Base-by-base conservation (phyloP, 2,888 invertebrate species). In the Apodemia duryi region DNA sequence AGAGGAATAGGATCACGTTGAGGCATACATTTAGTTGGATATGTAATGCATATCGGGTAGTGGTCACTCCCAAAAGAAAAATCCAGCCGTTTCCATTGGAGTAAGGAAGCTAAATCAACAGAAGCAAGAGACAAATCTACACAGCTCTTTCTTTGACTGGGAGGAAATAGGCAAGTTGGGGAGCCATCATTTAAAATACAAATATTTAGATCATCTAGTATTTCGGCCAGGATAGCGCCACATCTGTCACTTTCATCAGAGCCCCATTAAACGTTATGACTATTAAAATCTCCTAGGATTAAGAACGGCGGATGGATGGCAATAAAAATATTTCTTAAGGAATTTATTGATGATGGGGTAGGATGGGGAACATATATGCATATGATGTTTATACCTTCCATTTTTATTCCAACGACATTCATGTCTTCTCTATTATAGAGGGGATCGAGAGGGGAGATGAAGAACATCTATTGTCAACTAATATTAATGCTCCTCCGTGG, bases 231-330 rank as follows among this genome's bases (percentile, higher is more conserved):
- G 35, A 35, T 13, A 13, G 29, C 13, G 6, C 61, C 35, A 61
- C 32, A 61, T 2, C n/a, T 35, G 3, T 61, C 61, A 61, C 38
- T 7, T 29, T 32, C 32, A 6, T 60, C 60, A 7, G 60, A 60
- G n/a, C 60, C 60, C 60, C 60, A 60, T 38, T 35, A 35, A 7
- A 60, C 32, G 5, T 60, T 32, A 10, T 28, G 60, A 5, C 32
- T 60, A 32, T 60, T 60, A 13, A 60, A 60, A 60, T 35, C 60
- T 7, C 60, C 60, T 11, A 60, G 13, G 4, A 60, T 38, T 29
- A 60, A 28, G 32, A 60, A 38, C 7, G 35, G 60, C 4, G 35
- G 60, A 60, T 1, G 60, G 2, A 60, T 2, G 4, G n/a, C n/a
- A 13, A 7, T 32, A 10, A 60, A 60, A 29, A 29, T 60, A 32